phyloP scores from a whole-genome alignment of 2,888 invertebrate genomes.

The Pediacus dermestoides region DNA sequence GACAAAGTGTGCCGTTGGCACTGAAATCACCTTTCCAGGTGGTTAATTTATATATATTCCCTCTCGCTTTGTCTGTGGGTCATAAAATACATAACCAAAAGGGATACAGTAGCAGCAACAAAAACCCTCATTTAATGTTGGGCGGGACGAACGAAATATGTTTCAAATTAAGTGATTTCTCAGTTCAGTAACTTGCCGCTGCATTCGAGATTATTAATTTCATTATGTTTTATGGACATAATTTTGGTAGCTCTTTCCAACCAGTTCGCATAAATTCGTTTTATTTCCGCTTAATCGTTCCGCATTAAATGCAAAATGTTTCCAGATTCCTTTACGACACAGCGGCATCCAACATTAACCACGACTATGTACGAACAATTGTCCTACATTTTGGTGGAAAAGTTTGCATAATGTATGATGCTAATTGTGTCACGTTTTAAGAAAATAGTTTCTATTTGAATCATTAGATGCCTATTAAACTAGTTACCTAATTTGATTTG shows the following conservation, averaged over 20 bases:
- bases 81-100: neutral
- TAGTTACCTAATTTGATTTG: too few relatives aligned
- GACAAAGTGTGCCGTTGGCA: too few relatives aligned
- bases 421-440: too few relatives aligned
- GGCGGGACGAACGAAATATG: conserved; percentile 28
- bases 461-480: too few relatives aligned
- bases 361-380: too few relatives aligned
- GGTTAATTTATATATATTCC: conserved; percentile 1
- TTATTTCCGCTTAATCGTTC: neutral
- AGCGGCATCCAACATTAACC: too few relatives aligned
- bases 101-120: conserved; percentile 7
- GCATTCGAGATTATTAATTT: conserved; percentile 37
- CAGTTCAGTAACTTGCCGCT: conserved; percentile 34
- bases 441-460: too few relatives aligned
- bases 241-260: conserved; percentile 23
- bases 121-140: conserved; percentile 5
- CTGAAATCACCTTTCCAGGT: conserved; percentile 8
- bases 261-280: conserved; percentile 9
- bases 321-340: too few relatives aligned
- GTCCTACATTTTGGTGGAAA: too few relatives aligned
- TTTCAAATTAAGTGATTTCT: conserved; percentile 37
- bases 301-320: too few relatives aligned
- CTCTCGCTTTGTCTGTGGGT: too few relatives aligned
- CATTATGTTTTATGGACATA: conserved; percentile 37
- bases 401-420: too few relatives aligned